Conservation (phyloP, 2,888 invertebrate genomes). For the Priapulus caudatus region DNA sequence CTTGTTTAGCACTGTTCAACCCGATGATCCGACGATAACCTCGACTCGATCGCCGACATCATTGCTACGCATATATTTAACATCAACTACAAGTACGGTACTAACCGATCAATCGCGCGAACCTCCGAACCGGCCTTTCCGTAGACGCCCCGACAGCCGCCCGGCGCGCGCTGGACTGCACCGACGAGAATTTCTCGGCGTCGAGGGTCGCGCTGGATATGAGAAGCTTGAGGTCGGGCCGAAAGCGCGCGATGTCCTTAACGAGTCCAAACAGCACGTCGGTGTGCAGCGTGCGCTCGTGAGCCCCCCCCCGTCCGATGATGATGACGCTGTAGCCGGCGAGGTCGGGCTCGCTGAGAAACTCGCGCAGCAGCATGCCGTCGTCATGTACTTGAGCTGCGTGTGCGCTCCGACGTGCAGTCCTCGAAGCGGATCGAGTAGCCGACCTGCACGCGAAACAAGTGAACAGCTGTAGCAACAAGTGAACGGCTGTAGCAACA, state of each 20-base stretch:
- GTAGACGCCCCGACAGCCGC: too few relatives aligned
- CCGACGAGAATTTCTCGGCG: conserved; percentile 86
- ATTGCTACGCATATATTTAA: too few relatives aligned
- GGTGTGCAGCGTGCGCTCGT: conserved; percentile 93
- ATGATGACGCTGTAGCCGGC: conserved; percentile 85
- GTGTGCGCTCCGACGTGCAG: conserved; percentile 97
- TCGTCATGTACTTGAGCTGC: conserved; percentile 98
- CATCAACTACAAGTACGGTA: too few relatives aligned
- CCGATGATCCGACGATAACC: too few relatives aligned
- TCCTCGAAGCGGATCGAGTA: conserved; percentile 92
- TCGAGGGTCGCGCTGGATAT: conserved; percentile 97
- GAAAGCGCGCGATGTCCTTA: conserved; percentile 66
- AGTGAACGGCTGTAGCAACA: too few relatives aligned
- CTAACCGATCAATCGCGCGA: too few relatives aligned
- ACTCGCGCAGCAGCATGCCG: conserved; percentile 92
- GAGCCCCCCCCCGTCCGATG: conserved; percentile 99
- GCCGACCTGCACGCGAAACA: too few relatives aligned
- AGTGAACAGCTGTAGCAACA: too few relatives aligned
- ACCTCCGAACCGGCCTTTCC: too few relatives aligned
- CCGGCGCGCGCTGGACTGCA: too few relatives aligned
- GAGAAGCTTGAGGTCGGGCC: conserved; percentile 83
- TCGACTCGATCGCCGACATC: too few relatives aligned
- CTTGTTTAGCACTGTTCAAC: too few relatives aligned
- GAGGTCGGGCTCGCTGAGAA: conserved; percentile 90
- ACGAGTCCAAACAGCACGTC: conserved; percentile 96